Percentiles rank a stretch among this genome's conserved stretches.
Evolutionary conservation across 2,113 vertebrate species (phyloP).

Genomic region (Colaptes auratus): DNA sequence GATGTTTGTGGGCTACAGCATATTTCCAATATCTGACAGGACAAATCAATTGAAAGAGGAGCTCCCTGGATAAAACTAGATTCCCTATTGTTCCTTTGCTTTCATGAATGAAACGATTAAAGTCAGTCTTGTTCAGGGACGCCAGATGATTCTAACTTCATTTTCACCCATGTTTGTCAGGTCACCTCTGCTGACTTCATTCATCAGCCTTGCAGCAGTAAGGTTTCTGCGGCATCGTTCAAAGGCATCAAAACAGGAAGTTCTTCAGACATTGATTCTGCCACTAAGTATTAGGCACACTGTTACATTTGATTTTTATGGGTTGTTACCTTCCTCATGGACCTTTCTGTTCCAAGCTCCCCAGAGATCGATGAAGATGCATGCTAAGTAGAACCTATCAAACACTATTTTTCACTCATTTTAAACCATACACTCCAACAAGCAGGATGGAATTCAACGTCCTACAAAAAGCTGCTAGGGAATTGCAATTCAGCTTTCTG

Average conservation of each 20-base stretch:
- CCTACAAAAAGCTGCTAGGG: background rate
- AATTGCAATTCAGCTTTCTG: background rate
- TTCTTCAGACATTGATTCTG: conserved; percentile 53
- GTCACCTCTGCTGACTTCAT: background rate
- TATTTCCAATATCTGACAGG: background rate
- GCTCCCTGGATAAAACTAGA: background rate
- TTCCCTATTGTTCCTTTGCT: background rate
- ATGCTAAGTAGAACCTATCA: conserved; percentile 29
- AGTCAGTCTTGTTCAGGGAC: background rate
- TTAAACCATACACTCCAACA: background rate
- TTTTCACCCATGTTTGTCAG: background rate
- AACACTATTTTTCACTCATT: background rate
- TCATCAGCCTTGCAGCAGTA: background rate
- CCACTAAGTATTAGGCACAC: background rate
- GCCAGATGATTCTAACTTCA: background rate
- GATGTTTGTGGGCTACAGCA: background rate
- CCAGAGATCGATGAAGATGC: background rate
- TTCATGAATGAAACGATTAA: background rate
- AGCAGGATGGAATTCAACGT: background rate
- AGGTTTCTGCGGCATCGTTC: background rate
- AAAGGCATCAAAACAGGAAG: conserved; percentile 50
- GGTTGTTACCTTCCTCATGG: conserved; percentile 31
- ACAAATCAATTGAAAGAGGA: background rate
- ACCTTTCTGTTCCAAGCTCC: background rate
- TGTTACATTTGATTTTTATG: conserved; percentile 25